Conservation (phyloP, 2,113 vertebrate genomes). For the Cyprinodon brontotheroides region DNA sequence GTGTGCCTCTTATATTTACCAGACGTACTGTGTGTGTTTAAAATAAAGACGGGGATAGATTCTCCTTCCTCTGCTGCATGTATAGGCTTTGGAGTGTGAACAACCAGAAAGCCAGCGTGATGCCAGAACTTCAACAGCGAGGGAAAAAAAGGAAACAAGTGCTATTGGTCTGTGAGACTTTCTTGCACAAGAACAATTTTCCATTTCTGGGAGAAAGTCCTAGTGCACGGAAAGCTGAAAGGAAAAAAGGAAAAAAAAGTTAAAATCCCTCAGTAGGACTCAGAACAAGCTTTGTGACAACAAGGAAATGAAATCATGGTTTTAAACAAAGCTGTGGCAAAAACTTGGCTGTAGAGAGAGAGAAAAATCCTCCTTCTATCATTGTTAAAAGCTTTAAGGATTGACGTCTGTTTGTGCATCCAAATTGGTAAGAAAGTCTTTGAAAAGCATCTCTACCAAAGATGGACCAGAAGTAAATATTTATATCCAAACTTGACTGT, state of each 20-base stretch:
- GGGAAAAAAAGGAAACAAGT: slow-evolving; percentile 37
- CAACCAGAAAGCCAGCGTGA: slow-evolving; percentile 41
- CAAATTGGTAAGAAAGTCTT: not conserved
- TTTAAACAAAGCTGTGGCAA: slow-evolving; percentile 17
- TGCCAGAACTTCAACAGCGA: slow-evolving; percentile 35
- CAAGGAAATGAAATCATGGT: slow-evolving; percentile 49
- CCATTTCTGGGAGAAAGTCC: slow-evolving; percentile 35
- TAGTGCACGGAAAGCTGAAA: slow-evolving; percentile 2
- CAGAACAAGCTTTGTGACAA: slow-evolving; percentile 45
- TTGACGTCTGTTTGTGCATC: not conserved
- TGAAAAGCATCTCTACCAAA: not conserved
- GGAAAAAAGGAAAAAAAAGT: not conserved
- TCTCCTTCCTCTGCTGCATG: slow-evolving; percentile 6
- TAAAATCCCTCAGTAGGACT: slow-evolving; percentile 45
- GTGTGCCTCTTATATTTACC: not conserved
- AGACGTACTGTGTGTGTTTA: slow-evolving; percentile 8
- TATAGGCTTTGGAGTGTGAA: slow-evolving; percentile 19
- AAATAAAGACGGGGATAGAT: not conserved
- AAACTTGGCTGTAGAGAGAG: slow-evolving; percentile 31
- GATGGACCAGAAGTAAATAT: too few species aligned
- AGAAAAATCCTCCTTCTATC: slow-evolving; percentile 28
- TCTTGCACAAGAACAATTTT: slow-evolving; percentile 37
- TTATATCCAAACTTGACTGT: not conserved
- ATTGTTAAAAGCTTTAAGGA: slow-evolving; percentile 9
- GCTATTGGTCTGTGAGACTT: slow-evolving; percentile 34